phyloP scores from a whole-genome alignment of 2,797 vertebrate genomes.

The Mionectes olivaceus region DNA sequence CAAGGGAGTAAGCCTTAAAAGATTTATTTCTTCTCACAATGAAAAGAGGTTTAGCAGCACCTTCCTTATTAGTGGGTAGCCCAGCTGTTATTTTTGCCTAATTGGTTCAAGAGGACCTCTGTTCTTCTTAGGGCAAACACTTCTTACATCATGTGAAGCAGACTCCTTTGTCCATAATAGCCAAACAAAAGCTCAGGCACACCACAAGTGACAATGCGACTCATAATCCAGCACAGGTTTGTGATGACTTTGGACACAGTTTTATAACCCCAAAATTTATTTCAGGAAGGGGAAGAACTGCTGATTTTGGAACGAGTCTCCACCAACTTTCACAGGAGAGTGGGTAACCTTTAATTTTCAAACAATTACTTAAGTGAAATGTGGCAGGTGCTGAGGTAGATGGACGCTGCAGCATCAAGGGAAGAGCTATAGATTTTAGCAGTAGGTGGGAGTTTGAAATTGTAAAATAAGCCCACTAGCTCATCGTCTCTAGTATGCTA shows the following conservation, averaged over 20 bases:
- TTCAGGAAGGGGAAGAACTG: slow-evolving; percentile 40
- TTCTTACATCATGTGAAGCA: slow-evolving; percentile 73
- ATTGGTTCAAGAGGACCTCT: slow-evolving; percentile 74
- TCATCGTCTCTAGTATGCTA: background rate
- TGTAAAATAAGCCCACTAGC: background rate
- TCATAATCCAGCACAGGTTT: slow-evolving; percentile 55
- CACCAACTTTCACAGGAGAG: slow-evolving; percentile 15
- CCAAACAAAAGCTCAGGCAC: slow-evolving; percentile 70
- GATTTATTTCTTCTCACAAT: slow-evolving; percentile 75
- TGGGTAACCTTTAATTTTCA: slow-evolving; percentile 51
- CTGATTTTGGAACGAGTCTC: slow-evolving; percentile 10
- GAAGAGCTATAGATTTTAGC: slow-evolving; percentile 28
- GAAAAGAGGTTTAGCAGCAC: slow-evolving; percentile 74
- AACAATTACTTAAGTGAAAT: slow-evolving; percentile 34
- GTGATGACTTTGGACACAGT: slow-evolving; percentile 51
- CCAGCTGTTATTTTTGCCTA: slow-evolving; percentile 76
- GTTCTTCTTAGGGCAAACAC: slow-evolving; percentile 75
- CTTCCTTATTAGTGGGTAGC: slow-evolving; percentile 74
- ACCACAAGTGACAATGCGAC: slow-evolving; percentile 46
- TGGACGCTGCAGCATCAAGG: background rate
- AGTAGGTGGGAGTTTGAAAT: slow-evolving; percentile 5
- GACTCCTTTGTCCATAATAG: slow-evolving; percentile 68
- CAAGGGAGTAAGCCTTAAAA: slow-evolving; percentile 73
- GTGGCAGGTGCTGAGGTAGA: slow-evolving; percentile 2
- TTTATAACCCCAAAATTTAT: slow-evolving; percentile 55